Base-by-base conservation (phyloP, 2,113 vertebrate genomes). In the Mesembrinibis cayennensis region DNA sequence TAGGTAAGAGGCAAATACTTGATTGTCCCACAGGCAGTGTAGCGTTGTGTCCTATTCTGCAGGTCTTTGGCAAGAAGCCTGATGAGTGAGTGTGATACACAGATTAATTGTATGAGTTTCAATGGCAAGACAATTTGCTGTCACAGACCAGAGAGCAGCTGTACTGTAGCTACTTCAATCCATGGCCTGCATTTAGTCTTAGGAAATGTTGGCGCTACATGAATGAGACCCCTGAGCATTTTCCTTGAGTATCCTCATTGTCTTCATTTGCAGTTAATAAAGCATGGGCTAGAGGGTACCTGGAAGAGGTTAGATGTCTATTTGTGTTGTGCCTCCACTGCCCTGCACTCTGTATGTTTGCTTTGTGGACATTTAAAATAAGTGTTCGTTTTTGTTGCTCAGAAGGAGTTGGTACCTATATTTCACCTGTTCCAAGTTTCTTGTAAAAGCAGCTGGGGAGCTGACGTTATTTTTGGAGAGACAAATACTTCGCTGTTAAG, bases 311-410 rank as follows among this genome's bases (percentile, higher is more conserved):
- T 88, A 34, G n/a, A 16, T 29, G 11, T 66, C 34, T 49, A 0
- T 82, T 73, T 82, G 55, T 50, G 17, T 52, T 47, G 20, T 73
- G 32, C 13, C 59, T 70, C 21, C 7, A 2, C 52, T 26, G 19
- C 47, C 15, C 56, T 36, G 63, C 6, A 2, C 49, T 81, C 69
- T 36, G 11, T 47, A 0, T 79, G 14, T 92, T 92, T 78, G 36
- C 16, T 93, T 65, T 30, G 21, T 62, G 62, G 12, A 19, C 44
- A 20, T 62, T 56, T 61, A 30, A 50, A 82, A 23, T 26, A 63
- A 9, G 2, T 56, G 17, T 67, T 93, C 4, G 3, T 65, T 91
- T 13, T 19, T 76, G 30, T 58, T 0, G 0, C 32, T 76, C 5
- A 17, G 25, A 56, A 76, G 22, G 14, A 76, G 34, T 45, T 80